Base-by-base conservation (phyloP, 64 coral and sea anemone species). In the Hydrozoanthus tunicans region DNA sequence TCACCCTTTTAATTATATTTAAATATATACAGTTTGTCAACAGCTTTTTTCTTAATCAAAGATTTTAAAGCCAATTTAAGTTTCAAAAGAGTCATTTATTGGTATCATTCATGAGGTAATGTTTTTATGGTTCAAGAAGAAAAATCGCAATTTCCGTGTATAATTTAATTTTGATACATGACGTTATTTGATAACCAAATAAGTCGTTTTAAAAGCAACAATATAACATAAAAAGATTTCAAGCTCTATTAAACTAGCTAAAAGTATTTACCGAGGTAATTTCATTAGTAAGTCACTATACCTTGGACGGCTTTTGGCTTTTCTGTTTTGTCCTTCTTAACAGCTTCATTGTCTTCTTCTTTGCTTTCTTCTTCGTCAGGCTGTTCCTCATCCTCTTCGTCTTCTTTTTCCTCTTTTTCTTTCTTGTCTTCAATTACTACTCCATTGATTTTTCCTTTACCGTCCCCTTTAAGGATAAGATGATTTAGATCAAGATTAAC, bases 391-490 rank as follows among this genome's bases (percentile, higher is more conserved):
- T 88, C 69, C 4, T 58, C 83, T 86, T 86, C 56, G 57, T 57
- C 67, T 12, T 86, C 68, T 0, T 83, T 51, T 51, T 83, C 62
- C 27, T 83, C 60, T 9, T 66, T 53, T 17, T 83, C 43, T 66
- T 82, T 65, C 62, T 83, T 83, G 6, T 83, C 81, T 56, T 83
- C 81, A 52, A 83, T 9, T 67, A 83, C 63, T 6, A 83, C 81
- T 5, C 81, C 81, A 15, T 54, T 17, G 14, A 83, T 83, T 66
- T 83, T 83, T 9, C 81, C 81, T 61, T 83, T 20, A 26, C 81
- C 81, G 7, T 83, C 55, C 17, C 81, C 81, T 83, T 83, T 83
- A 83, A 83, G 62, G 62, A 83, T 83, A 83, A 83, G 81, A 83
- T 83, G 81, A 14, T 83, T 83, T 11, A 83, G 67, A 83, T 83